Conservation (phyloP, 2,888 invertebrate species). For the Aleiodes testaceus region DNA sequence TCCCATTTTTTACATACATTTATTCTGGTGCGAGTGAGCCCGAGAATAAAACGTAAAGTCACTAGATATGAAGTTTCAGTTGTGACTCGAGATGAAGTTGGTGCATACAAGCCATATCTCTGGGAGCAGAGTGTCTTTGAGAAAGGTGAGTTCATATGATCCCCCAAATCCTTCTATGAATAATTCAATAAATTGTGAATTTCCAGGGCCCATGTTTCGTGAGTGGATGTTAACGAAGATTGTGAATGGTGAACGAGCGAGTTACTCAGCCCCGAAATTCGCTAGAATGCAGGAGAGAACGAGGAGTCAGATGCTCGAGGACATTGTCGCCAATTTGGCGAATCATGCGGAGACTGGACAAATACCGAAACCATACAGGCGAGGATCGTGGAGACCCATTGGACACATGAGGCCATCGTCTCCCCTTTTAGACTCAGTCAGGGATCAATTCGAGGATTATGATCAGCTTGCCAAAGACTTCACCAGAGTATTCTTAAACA, state of each 20-base stretch:
- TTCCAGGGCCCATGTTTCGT: conserved; percentile 87
- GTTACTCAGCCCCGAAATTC: conserved; percentile 95
- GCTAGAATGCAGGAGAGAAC: conserved; percentile 96
- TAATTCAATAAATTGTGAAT: conserved; percentile 12
- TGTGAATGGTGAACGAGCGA: conserved; percentile 94
- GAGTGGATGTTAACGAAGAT: conserved; percentile 96
- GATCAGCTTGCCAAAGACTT: conserved; percentile 95
- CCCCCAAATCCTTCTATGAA: neutral
- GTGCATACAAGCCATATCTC: conserved; percentile 95
- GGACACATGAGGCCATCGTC: conserved; percentile 96
- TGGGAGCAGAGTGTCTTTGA: conserved; percentile 97
- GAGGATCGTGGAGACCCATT: conserved; percentile 94
- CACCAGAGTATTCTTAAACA: conserved; percentile 89
- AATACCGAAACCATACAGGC: conserved; percentile 92
- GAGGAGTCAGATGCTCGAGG: conserved; percentile 94
- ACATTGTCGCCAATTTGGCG: conserved; percentile 93
- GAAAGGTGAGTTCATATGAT: conserved; percentile 76
- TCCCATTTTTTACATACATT: conserved; percentile 96
- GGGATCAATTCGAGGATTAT: conserved; percentile 95
- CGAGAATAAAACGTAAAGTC: conserved; percentile 88
- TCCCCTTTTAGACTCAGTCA: conserved; percentile 91
- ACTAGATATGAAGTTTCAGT: conserved; percentile 94
- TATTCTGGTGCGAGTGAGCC: conserved; percentile 91
- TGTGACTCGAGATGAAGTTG: conserved; percentile 94
- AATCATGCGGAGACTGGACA: conserved; percentile 97